Percentiles rank a stretch among this genome's conserved stretches.
Conservation (phyloP, 1,140 invertebrate genomes). For the Heterodera schachtii region DNA sequence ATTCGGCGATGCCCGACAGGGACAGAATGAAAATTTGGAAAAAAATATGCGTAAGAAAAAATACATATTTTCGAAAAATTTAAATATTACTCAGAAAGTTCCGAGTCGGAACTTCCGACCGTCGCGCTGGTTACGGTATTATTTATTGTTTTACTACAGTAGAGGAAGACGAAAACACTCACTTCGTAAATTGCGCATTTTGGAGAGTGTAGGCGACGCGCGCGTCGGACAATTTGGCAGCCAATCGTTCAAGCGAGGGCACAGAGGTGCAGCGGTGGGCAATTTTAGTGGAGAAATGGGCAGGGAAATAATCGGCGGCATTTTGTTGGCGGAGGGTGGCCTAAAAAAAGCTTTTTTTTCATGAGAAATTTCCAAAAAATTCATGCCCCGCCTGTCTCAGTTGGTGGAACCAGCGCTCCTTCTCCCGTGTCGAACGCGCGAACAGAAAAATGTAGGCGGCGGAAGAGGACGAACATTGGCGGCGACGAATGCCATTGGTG, state of each 20-base stretch:
- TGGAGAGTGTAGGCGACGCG: constrained; percentile 44
- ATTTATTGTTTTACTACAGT: too few relatives aligned
- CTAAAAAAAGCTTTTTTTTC: not conserved
- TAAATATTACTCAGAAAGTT: too few relatives aligned
- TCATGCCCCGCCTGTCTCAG: constrained; percentile 27
- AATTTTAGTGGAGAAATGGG: not conserved
- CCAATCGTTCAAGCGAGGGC: constrained; percentile 16
- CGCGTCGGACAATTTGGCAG: constrained; percentile 10
- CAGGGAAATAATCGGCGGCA: not conserved
- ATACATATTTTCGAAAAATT: too few relatives aligned
- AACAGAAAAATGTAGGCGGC: constrained; percentile 72
- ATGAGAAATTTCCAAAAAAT: too few relatives aligned
- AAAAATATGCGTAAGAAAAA: too few relatives aligned
- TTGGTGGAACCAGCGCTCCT: constrained; percentile 81
- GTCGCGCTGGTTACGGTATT: too few relatives aligned
- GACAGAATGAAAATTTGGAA: too few relatives aligned
- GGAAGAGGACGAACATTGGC: not conserved
- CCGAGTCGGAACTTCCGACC: too few relatives aligned
- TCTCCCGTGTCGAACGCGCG: constrained; percentile 80
- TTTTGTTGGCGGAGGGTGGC: not conserved
- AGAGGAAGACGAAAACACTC: not conserved
- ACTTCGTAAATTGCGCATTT: constrained; percentile 51
- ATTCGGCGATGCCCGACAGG: too few relatives aligned
- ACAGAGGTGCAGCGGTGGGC: not conserved
- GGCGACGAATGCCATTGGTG: not conserved